Evolutionary conservation across 2,797 vertebrate species (phyloP), one percentile per base, ranked within the genome.

Genomic region (Myioborus miniatus): DNA sequence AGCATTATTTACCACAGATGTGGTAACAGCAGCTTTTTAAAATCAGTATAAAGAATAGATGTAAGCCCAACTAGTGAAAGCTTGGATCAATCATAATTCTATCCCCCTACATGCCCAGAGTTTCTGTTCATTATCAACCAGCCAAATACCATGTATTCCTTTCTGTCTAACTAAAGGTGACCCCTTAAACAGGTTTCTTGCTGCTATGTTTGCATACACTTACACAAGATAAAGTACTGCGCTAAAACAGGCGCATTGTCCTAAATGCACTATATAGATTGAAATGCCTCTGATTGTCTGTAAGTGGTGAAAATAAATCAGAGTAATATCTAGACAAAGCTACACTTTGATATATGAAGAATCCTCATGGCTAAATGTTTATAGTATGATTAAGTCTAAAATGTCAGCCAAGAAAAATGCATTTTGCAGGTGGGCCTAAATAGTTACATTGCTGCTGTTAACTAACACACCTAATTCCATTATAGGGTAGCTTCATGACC

Each of bases 221-320:
- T 97, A 59, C 67, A 82, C 36, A 96, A 97, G 96, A 97, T 89
- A 72, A 96, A 98, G 89, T 68, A 76, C 90, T 74, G 67, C 59
- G 87, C 82, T 84, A 92, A 95, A 94, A 94, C 94, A 93, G 60
- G 89, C 26, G n/a, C 91, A 96, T 90, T 96, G 89, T 96, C 68
- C 91, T 96, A 97, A 97, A 95, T 58, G 65, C 39, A 91, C 90
- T 64, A 22, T 80, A 93, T 59, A 94, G 93, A 95, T 96, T 60
- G 71, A 96, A 98, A 95, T 90, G 77, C 59, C 89, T 93, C 91
- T 90, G 58, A 94, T 95, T 96, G 71, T 44, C 29, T 97, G 10
- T 96, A 97, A 97, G 94, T 96, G 90, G 88, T 87, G 84, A 94
- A 96, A 97, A 98, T 98, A 98, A 98, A 97, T 98, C 97, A 97